A percentile compares a stretch with the other conserved stretches of the same genome.
Evolutionary conservation across 2,888 invertebrate species (phyloP).

Genomic region (Laothoe populi): DNA sequence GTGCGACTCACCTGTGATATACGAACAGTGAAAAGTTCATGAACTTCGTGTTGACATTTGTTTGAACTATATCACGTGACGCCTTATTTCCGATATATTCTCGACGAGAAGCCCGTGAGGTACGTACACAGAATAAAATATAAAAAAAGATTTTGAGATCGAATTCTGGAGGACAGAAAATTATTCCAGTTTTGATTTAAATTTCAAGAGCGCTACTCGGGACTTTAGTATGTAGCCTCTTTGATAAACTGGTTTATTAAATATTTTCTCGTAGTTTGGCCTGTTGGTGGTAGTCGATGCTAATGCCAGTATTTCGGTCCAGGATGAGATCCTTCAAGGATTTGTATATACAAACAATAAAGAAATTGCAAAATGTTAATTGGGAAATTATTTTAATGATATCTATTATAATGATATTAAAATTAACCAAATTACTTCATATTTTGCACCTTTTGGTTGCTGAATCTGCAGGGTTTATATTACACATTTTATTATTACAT

Average conservation of each 20-base stretch:
- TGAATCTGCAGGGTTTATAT: neutral
- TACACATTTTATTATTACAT: neutral
- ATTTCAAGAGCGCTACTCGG: conserved; percentile 48
- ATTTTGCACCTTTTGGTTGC: neutral
- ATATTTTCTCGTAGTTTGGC: conserved; percentile 67
- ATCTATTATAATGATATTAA: too few relatives aligned
- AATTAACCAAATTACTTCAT: neutral
- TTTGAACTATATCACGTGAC: conserved; percentile 77
- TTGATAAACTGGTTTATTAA: conserved; percentile 75
- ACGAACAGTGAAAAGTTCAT: conserved; percentile 83
- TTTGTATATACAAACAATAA: neutral
- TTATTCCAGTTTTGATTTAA: conserved; percentile 38
- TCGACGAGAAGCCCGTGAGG: conserved; percentile 56
- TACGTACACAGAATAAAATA: conserved; percentile 51
- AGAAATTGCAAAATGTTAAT: neutral
- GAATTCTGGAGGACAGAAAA: conserved; percentile 26
- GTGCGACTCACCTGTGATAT: conserved; percentile 77
- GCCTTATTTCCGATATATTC: conserved; percentile 51
- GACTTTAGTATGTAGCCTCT: conserved; percentile 61
- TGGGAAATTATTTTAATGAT: neutral
- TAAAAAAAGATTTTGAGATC: neutral
- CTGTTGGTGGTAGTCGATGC: conserved; percentile 44
- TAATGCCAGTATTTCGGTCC: conserved; percentile 45
- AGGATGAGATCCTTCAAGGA: conserved; percentile 47
- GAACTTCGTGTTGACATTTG: conserved; percentile 80